Conservation (phyloP, 2,797 vertebrate species). For the Halcyon badia region DNA sequence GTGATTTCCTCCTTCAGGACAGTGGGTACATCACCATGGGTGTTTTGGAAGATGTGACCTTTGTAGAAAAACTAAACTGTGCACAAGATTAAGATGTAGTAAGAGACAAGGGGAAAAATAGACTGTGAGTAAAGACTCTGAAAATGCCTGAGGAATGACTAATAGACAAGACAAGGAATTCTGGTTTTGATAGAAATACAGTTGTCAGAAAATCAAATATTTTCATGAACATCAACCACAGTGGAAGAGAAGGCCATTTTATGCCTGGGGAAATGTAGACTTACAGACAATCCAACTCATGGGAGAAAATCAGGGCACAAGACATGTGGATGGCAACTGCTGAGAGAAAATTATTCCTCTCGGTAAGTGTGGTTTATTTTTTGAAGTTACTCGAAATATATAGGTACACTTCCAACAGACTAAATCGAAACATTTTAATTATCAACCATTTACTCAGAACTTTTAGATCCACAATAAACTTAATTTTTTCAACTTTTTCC, state of each 20-base stretch:
- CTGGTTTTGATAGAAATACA: not conserved
- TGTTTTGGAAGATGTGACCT: not conserved
- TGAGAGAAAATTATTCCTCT: not conserved
- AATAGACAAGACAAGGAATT: not conserved
- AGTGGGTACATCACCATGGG: accelerated
- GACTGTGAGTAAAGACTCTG: not conserved
- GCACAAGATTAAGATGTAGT: not conserved
- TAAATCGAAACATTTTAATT: not conserved
- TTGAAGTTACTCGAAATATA: not conserved
- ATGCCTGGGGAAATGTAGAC: not conserved
- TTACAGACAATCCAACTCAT: not conserved
- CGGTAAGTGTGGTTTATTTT: not conserved
- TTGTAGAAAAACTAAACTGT: not conserved
- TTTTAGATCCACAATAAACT: not conserved
- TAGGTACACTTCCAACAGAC: not conserved
- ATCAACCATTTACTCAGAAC: not conserved
- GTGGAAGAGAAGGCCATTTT: not conserved
- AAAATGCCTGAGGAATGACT: not conserved
- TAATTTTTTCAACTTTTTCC: not conserved
- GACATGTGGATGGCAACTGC: not conserved
- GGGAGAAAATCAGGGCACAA: not conserved
- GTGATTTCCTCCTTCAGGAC: not conserved
- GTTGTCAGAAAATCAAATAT: not conserved
- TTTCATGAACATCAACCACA: not conserved
- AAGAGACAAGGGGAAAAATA: not conserved